A percentile compares a stretch with the other conserved stretches of the same genome.
Evolutionary conservation across 2,888 invertebrate genomes (phyloP).

Genomic region (Parapristionchus giblindavisi): DNA sequence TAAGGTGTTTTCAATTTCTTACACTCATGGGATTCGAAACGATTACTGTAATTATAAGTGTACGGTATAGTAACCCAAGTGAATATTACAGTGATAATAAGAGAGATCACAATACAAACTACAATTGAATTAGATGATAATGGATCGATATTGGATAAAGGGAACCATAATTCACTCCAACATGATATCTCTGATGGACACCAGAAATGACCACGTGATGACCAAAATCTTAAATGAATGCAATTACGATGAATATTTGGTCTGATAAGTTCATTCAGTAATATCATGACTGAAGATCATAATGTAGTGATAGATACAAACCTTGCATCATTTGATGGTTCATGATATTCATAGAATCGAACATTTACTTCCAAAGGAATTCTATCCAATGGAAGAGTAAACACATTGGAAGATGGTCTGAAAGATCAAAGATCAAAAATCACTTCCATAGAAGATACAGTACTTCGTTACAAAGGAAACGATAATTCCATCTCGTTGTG

Average conservation of each 20-base stretch:
- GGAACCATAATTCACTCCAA: slow-evolving; percentile 24
- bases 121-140: too few species aligned
- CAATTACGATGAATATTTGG: background rate
- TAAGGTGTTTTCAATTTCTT: too few species aligned
- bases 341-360: slow-evolving; percentile 22
- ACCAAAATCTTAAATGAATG: slow-evolving; percentile 23
- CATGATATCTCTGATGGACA: slow-evolving; percentile 29
- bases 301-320: background rate
- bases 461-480: slow-evolving; percentile 15
- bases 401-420: too few species aligned
- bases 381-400: too few species aligned
- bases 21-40: too few species aligned
- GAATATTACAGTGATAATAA: too few species aligned
- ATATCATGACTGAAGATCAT: background rate
- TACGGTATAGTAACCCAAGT: too few species aligned
- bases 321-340: slow-evolving; percentile 13
- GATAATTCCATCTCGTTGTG: slow-evolving; percentile 11
- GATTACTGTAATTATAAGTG: too few species aligned
- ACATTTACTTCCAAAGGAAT: background rate
- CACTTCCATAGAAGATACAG: background rate
- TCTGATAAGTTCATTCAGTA: too few species aligned
- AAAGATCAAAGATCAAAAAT: background rate
- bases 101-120: too few species aligned
- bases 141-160: too few species aligned
- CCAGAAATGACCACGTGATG: slow-evolving; percentile 9